Evolutionary conservation across 2,113 vertebrate genomes (phyloP), one percentile per base, ranked within the genome.

Genomic region (Cairina moschata): DNA sequence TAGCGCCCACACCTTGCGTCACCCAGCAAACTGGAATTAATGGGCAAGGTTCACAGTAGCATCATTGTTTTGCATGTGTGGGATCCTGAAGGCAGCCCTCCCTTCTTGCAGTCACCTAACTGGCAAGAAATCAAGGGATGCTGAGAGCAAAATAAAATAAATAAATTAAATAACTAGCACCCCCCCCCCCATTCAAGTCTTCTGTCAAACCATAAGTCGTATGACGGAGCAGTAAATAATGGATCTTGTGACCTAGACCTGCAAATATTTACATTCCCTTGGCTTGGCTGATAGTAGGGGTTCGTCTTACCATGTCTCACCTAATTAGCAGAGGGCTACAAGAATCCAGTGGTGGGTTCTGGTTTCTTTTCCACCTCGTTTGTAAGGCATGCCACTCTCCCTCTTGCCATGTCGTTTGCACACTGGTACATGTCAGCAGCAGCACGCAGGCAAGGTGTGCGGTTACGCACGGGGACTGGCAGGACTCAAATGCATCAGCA

Each of bases 201-300:
- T 90, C 56, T 91, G 94, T 97, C 95, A 95, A 95, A 76, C 83
- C 54, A 69, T 55, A 88, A 76, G 91, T 71, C 76, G 75, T 17
- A 54, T 59, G 88, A 76, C 83, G 65, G 93, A 91, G 76, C 82
- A 90, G 92, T 96, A 97, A 97, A 97, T 97, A 97, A 96, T 91
- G 88, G 88, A 88, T 93, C 84, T 91, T 88, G 82, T 94, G 93
- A 96, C 91, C 88, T 87, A 90, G 91, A 86, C 95, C 92, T 96
- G 88, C 83, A 97, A 97, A 97, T 97, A 97, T 97, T 97, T 97
- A 97, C 95, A 93, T 97, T 97, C 60, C 76, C 67, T 68, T 68
- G 90, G 88, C 84, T 95, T 85, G 90, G 56, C 95, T 96, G 97
- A 97, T 97, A 97, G 94, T 79, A 75, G 90, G 74, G 91, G 82